These are phyloP conservation scores for Lagopus leucura DNA, from an alignment of 2,113 vertebrate genomes.

Conservation along the genomic window DNA sequence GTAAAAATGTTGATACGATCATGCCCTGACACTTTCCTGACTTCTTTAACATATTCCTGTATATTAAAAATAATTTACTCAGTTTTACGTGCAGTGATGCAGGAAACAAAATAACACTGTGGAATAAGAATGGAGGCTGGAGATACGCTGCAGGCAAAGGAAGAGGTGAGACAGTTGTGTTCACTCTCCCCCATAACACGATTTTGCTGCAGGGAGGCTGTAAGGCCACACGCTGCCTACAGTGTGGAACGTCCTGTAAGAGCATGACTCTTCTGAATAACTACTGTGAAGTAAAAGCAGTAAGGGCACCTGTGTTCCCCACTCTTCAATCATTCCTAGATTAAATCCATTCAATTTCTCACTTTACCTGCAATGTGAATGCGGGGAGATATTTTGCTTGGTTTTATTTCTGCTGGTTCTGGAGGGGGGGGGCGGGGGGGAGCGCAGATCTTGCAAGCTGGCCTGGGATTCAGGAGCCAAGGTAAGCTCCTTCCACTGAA, in stretches of 20 bases:
- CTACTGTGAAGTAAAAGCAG: neutral
- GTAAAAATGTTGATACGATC: neutral
- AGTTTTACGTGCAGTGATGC: neutral
- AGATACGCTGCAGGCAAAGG: neutral
- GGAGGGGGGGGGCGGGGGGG: rapidly evolving
- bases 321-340: neutral
- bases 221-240: rapidly evolving
- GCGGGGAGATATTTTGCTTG: neutral
- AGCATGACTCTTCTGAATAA: neutral
- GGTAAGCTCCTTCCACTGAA: neutral
- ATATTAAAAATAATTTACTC: neutral
- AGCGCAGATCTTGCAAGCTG: neutral
- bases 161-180: neutral
- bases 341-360: neutral
- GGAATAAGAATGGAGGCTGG: neutral
- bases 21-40: neutral
- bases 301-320: neutral
- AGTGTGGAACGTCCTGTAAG: neutral
- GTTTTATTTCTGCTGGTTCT: neutral
- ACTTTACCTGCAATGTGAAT: neutral
- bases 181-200: neutral
- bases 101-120: neutral
- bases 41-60: neutral
- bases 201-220: neutral
- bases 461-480: neutral